Percentiles rank a stretch among this genome's conserved stretches.
phyloP scores from a whole-genome alignment of 2,888 invertebrate species.

The Spisula subtruncata region DNA sequence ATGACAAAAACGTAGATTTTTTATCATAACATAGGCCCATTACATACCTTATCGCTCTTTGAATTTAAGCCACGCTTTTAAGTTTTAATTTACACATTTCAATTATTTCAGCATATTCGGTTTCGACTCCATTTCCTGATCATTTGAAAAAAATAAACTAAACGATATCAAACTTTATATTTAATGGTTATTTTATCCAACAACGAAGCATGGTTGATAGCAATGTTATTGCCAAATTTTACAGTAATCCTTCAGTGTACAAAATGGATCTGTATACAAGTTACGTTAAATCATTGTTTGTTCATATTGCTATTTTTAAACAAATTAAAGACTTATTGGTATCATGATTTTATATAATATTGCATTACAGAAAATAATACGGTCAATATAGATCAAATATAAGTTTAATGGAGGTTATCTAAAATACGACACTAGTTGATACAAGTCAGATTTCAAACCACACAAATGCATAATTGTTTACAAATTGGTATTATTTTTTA shows the following conservation, averaged over 20 bases:
- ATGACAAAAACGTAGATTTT: not conserved
- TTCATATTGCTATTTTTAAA: not conserved
- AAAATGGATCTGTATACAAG: not conserved
- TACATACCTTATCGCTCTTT: not conserved
- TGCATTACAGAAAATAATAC: too few species aligned
- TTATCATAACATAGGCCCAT: not conserved
- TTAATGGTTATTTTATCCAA: not conserved
- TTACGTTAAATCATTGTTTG: not conserved
- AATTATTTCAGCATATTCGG: too few species aligned
- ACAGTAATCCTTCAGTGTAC: not conserved
- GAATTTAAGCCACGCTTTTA: not conserved
- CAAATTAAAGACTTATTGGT: too few species aligned
- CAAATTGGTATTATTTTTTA: too few species aligned
- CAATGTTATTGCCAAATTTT: not conserved
- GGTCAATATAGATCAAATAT: too few species aligned
- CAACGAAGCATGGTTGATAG: not conserved
- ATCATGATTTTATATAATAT: too few species aligned
- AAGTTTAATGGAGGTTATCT: too few species aligned
- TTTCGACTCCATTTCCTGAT: not conserved
- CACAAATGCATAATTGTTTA: too few species aligned
- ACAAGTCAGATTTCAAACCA: too few species aligned
- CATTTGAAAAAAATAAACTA: not conserved
- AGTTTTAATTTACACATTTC: too few species aligned
- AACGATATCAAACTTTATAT: not conserved
- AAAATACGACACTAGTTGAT: too few species aligned